A percentile compares a stretch with the other conserved stretches of the same genome.
Evolutionary conservation across 2,888 invertebrate genomes (phyloP).

Genomic region (Trichogramma evanescens): DNA sequence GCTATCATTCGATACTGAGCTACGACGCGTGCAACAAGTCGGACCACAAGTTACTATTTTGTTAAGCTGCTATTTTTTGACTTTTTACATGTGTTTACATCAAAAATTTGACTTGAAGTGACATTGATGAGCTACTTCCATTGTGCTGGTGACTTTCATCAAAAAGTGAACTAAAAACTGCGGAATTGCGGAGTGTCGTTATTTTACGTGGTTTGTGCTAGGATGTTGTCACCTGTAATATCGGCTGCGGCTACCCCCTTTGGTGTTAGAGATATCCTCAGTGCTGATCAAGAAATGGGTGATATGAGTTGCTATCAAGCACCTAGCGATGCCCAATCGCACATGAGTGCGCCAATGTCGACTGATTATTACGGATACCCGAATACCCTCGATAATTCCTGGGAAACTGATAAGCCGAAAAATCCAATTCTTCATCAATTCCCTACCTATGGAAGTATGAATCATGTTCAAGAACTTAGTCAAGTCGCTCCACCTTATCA

Average conservation of each 20-base stretch:
- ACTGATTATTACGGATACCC: constrained; percentile 39
- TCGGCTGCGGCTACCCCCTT: constrained; percentile 39
- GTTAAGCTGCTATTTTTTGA: too few relatives aligned
- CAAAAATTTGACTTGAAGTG: too few relatives aligned
- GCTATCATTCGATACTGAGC: too few relatives aligned
- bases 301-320: constrained; percentile 39
- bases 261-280: constrained; percentile 44
- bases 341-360: constrained; percentile 30
- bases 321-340: constrained; percentile 23
- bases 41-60: too few relatives aligned
- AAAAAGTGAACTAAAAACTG: not conserved
- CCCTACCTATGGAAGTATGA: constrained; percentile 32
- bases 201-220: constrained; percentile 5
- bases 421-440: constrained; percentile 29
- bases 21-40: too few relatives aligned
- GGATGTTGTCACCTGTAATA: constrained; percentile 40
- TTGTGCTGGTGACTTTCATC: not conserved
- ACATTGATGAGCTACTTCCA: too few relatives aligned
- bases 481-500: constrained; percentile 37
- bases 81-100: too few relatives aligned
- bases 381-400: constrained; percentile 36
- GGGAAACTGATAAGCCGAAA: constrained; percentile 43
- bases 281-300: constrained; percentile 39
- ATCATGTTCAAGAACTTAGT: constrained; percentile 39
- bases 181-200: not conserved